Conservation (phyloP, 2,888 invertebrate genomes). For the Lepidocyrtinus sp. region DNA sequence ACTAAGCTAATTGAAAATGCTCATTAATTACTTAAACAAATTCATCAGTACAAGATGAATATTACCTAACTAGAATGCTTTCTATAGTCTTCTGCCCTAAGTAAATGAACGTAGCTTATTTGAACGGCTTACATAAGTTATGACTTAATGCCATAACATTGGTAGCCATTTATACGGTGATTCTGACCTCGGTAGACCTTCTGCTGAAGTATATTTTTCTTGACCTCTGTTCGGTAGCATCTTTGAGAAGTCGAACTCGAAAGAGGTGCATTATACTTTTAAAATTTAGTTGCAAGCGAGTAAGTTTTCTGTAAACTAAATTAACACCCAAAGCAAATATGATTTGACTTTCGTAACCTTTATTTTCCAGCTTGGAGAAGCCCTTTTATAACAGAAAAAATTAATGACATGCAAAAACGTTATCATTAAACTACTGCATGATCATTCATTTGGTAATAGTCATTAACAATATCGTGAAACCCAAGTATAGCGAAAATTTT, state of each 20-base stretch:
- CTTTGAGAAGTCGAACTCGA: too few species aligned
- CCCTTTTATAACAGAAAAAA: background rate
- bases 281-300: background rate
- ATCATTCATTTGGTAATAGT: constrained; percentile 23
- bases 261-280: constrained; percentile 6
- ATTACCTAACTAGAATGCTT: too few species aligned
- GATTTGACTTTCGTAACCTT: constrained; percentile 12
- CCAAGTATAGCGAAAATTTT: too few species aligned
- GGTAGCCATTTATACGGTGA: background rate
- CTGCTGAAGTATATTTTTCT: constrained; percentile 32
- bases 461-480: background rate
- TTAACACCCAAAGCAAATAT: constrained; percentile 39
- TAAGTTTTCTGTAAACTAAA: background rate
- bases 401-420: constrained; percentile 14
- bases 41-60: too few species aligned
- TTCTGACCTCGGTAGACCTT: constrained; percentile 48
- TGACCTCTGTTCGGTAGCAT: constrained; percentile 48
- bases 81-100: too few species aligned
- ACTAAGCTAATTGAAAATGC: too few species aligned
- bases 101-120: background rate
- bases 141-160: background rate
- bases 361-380: background rate
- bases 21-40: too few species aligned
- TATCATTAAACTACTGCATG: constrained; percentile 54
- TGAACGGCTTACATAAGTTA: background rate